phyloP scores from a whole-genome alignment of 1,140 invertebrate species.

The Subanguina moxae region DNA sequence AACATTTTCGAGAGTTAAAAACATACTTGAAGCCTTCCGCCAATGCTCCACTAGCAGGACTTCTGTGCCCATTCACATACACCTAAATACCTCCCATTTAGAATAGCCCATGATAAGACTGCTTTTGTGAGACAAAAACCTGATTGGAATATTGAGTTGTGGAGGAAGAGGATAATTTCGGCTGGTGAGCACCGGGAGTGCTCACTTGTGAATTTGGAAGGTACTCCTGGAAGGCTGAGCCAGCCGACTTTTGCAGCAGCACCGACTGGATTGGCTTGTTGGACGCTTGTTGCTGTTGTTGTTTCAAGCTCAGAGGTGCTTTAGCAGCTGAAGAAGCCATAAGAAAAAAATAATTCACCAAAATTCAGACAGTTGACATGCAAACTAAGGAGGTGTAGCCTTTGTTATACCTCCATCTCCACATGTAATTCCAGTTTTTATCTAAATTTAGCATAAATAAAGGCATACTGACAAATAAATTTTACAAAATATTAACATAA shows the following conservation, averaged over 20 bases:
- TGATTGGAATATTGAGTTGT: slow-evolving; percentile 7
- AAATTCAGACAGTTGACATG: too few relatives aligned
- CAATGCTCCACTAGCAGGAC: slow-evolving; percentile 16
- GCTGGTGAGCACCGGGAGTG: not conserved
- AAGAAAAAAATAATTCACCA: too few relatives aligned
- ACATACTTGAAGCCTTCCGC: slow-evolving; percentile 17
- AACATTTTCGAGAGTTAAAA: not conserved
- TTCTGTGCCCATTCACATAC: slow-evolving; percentile 4
- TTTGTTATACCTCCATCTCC: not conserved
- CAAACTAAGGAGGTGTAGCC: too few relatives aligned
- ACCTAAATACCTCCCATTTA: slow-evolving; percentile 10
- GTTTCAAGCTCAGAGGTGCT: too few relatives aligned
- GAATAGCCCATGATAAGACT: too few relatives aligned
- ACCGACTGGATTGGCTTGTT: not conserved
- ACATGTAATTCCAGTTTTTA: not conserved
- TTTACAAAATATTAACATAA: not conserved
- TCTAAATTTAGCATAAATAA: not conserved
- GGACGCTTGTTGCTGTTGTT: too few relatives aligned
- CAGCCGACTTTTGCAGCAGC: slow-evolving; percentile 6
- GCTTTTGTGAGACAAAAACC: not conserved
- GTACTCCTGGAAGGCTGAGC: slow-evolving; percentile 12
- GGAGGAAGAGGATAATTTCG: not conserved
- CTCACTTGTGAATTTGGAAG: not conserved
- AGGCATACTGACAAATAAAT: not conserved
- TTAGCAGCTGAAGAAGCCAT: too few relatives aligned